These are phyloP conservation scores for Microctonus aethiopoides DNA, from an alignment of 2,888 invertebrate species.

Conservation along the genomic window DNA sequence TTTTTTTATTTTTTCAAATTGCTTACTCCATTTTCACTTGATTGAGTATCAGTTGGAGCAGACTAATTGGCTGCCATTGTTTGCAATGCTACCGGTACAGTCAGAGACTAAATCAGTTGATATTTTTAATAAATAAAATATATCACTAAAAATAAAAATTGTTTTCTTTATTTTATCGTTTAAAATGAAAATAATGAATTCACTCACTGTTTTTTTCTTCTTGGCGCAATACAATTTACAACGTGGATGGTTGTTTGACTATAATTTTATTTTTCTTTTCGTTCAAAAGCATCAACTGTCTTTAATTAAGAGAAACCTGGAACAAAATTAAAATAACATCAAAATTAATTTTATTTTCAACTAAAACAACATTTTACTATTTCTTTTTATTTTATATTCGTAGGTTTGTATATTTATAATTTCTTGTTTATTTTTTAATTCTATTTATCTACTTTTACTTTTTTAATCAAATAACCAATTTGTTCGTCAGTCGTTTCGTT, in stretches of 20 bases:
- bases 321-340: not conserved
- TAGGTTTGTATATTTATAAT: not conserved
- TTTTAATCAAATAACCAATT: conserved; percentile 36
- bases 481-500: conserved; percentile 30
- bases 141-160: no score
- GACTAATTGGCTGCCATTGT: conserved; percentile 18
- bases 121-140: not conserved
- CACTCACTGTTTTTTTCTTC: not conserved
- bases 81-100: not conserved
- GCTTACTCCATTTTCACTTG: conserved; percentile 12
- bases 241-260: not conserved
- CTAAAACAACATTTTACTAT: not conserved
- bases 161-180: no score
- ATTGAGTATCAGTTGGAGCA: conserved; percentile 24
- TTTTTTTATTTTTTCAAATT: conserved; percentile 8
- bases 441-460: conserved; percentile 18
- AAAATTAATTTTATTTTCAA: not conserved
- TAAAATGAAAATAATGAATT: not conserved
- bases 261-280: not conserved
- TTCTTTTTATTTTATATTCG: not conserved
- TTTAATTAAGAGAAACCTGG: not conserved
- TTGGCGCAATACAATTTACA: not conserved
- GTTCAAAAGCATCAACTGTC: not conserved
- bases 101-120: not conserved
- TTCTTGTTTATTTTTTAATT: not conserved